Evolutionary conservation across 2,113 vertebrate species (phyloP).

Genomic region (Hemiscyllium ocellatum): DNA sequence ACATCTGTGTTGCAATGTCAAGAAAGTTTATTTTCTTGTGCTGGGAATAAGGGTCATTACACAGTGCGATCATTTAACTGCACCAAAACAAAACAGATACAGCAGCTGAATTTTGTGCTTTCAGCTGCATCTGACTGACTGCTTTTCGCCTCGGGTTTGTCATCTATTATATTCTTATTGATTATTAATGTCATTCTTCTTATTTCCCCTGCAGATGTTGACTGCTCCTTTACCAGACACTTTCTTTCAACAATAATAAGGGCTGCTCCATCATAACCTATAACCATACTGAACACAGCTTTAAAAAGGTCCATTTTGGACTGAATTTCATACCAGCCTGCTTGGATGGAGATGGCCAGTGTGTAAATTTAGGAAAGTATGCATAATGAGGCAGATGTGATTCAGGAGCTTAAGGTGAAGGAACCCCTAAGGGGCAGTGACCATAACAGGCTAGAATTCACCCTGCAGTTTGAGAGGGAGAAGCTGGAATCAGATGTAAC

Average conservation of each 20-base stretch:
- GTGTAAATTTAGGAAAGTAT: too few relatives aligned
- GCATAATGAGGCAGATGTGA: too few relatives aligned
- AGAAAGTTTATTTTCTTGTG: neutral
- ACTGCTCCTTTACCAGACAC: neutral
- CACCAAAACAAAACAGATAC: neutral
- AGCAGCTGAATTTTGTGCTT: conserved; percentile 23
- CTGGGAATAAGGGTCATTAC: conserved; percentile 1
- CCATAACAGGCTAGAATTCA: too few relatives aligned
- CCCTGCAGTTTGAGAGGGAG: too few relatives aligned
- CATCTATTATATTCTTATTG: conserved; percentile 18
- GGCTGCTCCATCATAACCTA: neutral
- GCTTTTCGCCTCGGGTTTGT: neutral
- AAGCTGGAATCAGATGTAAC: too few relatives aligned
- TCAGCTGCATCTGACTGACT: neutral
- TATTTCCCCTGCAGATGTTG: conserved; percentile 26
- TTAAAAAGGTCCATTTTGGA: neutral
- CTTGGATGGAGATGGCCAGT: neutral
- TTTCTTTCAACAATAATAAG: neutral
- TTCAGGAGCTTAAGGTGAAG: too few relatives aligned
- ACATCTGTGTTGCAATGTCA: neutral
- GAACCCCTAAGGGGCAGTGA: too few relatives aligned
- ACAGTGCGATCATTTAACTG: neutral
- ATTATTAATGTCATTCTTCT: conserved; percentile 2
- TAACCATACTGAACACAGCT: neutral
- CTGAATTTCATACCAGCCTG: neutral